Percentiles rank a stretch among this genome's conserved stretches.
Evolutionary conservation across 1,140 invertebrate genomes (phyloP).

Genomic region (Drosophila yakuba): DNA sequence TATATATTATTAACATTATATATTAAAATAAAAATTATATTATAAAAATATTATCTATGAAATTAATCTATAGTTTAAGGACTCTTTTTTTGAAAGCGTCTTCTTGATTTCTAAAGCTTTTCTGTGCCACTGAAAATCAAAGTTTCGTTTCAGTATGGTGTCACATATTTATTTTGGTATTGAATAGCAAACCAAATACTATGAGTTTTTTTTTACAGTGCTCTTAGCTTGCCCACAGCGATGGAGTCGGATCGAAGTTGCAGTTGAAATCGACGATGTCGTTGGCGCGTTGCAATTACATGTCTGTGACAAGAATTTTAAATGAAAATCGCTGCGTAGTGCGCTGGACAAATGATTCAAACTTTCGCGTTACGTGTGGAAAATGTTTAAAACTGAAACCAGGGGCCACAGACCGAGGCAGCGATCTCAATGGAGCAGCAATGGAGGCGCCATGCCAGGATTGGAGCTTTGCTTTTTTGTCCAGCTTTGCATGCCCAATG

Average conservation of each 20-base stretch:
- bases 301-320: slow-evolving; percentile 84
- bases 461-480: slow-evolving; percentile 36
- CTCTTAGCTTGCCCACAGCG: not conserved
- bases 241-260: slow-evolving; percentile 42
- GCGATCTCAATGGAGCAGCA: slow-evolving; percentile 54
- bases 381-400: slow-evolving; percentile 73
- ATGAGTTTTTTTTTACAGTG: slow-evolving; percentile 5
- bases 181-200: not conserved
- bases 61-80: too few species aligned
- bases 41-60: too few species aligned
- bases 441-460: slow-evolving; percentile 65
- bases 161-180: not conserved
- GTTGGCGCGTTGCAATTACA: slow-evolving; percentile 69
- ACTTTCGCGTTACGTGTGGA: slow-evolving; percentile 82
- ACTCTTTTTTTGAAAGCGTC: too few species aligned
- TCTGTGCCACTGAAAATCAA: not conserved
- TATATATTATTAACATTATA: too few species aligned
- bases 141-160: not conserved
- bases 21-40: too few species aligned
- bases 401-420: slow-evolving; percentile 14
- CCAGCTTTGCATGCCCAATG: slow-evolving; percentile 72
- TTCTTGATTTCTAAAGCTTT: too few species aligned
- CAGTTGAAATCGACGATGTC: slow-evolving; percentile 38
- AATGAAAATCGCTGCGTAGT: slow-evolving; percentile 72
- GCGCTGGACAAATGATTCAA: slow-evolving; percentile 80